phyloP scores from a whole-genome alignment of 2,797 vertebrate genomes.

The Ctenosaura bakeri region DNA sequence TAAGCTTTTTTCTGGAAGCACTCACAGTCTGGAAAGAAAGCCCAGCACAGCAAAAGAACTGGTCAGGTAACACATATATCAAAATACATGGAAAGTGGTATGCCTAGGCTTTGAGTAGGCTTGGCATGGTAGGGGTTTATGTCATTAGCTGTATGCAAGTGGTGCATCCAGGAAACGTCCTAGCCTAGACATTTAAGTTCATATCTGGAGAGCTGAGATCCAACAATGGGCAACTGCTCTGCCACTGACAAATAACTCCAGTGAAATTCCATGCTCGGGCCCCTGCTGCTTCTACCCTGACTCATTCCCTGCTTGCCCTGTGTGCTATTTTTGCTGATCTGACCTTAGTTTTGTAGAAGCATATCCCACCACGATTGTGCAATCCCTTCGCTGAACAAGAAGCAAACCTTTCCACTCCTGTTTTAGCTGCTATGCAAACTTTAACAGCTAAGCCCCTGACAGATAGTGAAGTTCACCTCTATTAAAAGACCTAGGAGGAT shows the following conservation, averaged over 20 bases:
- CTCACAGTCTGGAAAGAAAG: not conserved
- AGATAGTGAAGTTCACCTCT: constrained; percentile 62
- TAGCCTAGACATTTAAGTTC: constrained; percentile 46
- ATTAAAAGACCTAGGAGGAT: constrained; percentile 12
- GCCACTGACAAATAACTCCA: fast-evolving
- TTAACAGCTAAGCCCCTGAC: constrained; percentile 53
- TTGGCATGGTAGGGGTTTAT: not conserved
- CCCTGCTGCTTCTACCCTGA: constrained; percentile 45
- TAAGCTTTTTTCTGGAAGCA: not conserved
- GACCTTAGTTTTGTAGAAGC: constrained; percentile 80
- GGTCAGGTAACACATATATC: not conserved
- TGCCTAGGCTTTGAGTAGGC: not conserved
- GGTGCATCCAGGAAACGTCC: fast-evolving
- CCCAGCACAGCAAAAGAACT: not conserved
- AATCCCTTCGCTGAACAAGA: constrained; percentile 60
- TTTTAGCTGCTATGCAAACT: constrained; percentile 74
- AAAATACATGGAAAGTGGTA: not conserved
- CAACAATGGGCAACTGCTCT: constrained; percentile 56
- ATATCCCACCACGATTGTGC: constrained; percentile 62
- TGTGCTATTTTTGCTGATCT: constrained; percentile 81
- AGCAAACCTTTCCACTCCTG: constrained; percentile 77
- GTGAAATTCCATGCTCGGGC: not conserved
- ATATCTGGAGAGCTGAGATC: constrained; percentile 56
- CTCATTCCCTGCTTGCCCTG: constrained; percentile 66
- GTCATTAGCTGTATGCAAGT: constrained; percentile 15